A percentile compares a stretch with the other conserved stretches of the same genome.
These are phyloP conservation scores for Corythornis leucogaster DNA, from an alignment of 2,797 vertebrate genomes.

Conservation along the genomic window DNA sequence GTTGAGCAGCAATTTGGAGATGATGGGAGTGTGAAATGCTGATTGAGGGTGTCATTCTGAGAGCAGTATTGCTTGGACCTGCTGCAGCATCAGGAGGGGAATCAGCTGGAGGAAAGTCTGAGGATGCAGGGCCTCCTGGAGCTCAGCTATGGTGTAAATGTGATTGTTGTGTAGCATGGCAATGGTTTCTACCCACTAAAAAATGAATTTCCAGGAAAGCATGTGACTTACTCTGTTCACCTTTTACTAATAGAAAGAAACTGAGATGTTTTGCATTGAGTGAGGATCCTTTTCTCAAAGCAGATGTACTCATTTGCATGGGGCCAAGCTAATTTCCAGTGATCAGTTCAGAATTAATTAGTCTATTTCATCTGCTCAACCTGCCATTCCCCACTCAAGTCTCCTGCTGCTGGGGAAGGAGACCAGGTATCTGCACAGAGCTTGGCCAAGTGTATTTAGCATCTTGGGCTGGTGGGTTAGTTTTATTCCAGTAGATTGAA, in stretches of 20 bases:
- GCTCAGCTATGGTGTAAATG: neutral
- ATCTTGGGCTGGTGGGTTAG: neutral
- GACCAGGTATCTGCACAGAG: neutral
- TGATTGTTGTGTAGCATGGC: neutral
- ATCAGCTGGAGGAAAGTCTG: neutral
- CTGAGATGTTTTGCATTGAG: slow-evolving; percentile 55
- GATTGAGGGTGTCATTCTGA: neutral
- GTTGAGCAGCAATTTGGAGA: neutral
- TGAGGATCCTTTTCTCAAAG: neutral
- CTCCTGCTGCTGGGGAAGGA: neutral
- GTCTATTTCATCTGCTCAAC: neutral
- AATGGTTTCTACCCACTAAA: neutral
- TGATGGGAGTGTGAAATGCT: neutral
- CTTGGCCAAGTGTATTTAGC: neutral
- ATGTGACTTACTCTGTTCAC: slow-evolving; percentile 19
- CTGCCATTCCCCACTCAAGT: neutral
- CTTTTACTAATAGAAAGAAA: slow-evolving; percentile 54
- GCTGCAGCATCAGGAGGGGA: neutral
- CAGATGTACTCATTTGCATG: slow-evolving; percentile 54
- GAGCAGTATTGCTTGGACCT: neutral
- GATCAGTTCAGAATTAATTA: neutral
- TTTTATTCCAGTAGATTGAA: neutral
- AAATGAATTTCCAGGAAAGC: slow-evolving; percentile 60
- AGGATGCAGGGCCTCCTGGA: neutral
- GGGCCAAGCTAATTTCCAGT: neutral